Base-by-base conservation (phyloP, 2,888 invertebrate genomes). In the Plagodis pulveraria region DNA sequence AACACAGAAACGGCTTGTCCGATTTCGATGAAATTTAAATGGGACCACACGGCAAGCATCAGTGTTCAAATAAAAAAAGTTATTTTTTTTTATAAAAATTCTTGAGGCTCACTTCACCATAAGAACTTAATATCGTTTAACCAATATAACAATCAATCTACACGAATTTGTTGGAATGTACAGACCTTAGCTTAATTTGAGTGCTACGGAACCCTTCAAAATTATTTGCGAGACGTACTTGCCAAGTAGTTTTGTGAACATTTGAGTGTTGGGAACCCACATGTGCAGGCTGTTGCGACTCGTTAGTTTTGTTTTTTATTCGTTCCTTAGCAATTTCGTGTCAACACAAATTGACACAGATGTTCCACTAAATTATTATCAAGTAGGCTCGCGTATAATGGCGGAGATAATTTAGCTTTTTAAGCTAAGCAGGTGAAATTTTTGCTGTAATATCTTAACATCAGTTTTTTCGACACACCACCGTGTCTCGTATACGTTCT, bases 291-390 rank as follows among this genome's bases (percentile, higher is more conserved):
- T 80, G 79, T 71, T 78, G 83, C 76, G 71, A 75, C 84, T 86
- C 86, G 82, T 88, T 86, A 81, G 80, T 84, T 83, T 78, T 72
- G 71, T 80, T 86, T 86, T 88, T 86, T 83, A 77, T 75, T 71
- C 71, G 74, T 78, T 71, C 75, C 81, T 78, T 69, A 10, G 71
- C 76, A 83, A 77, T 77, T 78, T 73, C 72, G 76, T 88, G 89
- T 89, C 89, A 89, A 89, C 89, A 87, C 74, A 76, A 78, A 84
- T 84, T 80, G 81, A 78, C 82, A 87, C 88, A 89, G 84, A 89
- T 89, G 89, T 80, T 80, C 62, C 67, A 74, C 67, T 78, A 78
- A 78, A 79, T 83, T 80, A 80, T 76, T 74, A 72, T 70, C 69
- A 74, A 72, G 72, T 62, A 72, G 70, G 51, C 65, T n/a, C n/a